phyloP scores from a whole-genome alignment of 23 tunicate species.

The Trididemnum miniatum region DNA sequence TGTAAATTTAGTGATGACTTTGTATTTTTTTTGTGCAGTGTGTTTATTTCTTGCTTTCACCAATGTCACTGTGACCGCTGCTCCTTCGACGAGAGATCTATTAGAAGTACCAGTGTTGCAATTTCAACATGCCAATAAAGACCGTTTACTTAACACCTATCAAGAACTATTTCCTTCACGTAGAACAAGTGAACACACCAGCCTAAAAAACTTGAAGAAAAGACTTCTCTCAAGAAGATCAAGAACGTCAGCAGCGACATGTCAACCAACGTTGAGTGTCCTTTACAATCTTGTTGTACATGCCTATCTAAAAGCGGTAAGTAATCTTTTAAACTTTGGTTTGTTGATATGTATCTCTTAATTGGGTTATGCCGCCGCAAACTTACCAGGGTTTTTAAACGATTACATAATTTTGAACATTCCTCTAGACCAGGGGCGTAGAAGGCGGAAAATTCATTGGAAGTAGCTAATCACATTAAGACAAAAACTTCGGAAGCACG shows the following conservation, averaged over 20 bases:
- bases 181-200: not conserved
- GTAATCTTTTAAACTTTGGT: not conserved
- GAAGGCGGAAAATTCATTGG: too few relatives aligned
- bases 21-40: conserved; percentile 8
- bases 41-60: not conserved
- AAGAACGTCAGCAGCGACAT: not conserved
- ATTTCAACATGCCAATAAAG: not conserved
- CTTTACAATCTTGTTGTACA: not conserved
- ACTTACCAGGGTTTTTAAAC: too few relatives aligned
- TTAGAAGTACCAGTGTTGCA: not conserved
- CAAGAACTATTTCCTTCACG: not conserved
- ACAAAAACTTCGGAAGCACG: too few relatives aligned
- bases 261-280: not conserved
- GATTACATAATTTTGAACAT: too few relatives aligned
- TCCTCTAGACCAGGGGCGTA: too few relatives aligned
- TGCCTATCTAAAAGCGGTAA: conserved; percentile 9
- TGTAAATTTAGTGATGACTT: too few relatives aligned
- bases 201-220: not conserved
- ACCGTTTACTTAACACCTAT: not conserved
- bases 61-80: not conserved
- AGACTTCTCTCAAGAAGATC: conserved; percentile 20
- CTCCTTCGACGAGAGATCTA: not conserved
- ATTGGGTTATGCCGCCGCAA: too few relatives aligned
- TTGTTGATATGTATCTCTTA: too few relatives aligned
- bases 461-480: too few relatives aligned